Evolutionary conservation across 2,888 invertebrate species (phyloP), one percentile per base, ranked within the genome.

Genomic region (Hirtodrosophila trivittata): DNA sequence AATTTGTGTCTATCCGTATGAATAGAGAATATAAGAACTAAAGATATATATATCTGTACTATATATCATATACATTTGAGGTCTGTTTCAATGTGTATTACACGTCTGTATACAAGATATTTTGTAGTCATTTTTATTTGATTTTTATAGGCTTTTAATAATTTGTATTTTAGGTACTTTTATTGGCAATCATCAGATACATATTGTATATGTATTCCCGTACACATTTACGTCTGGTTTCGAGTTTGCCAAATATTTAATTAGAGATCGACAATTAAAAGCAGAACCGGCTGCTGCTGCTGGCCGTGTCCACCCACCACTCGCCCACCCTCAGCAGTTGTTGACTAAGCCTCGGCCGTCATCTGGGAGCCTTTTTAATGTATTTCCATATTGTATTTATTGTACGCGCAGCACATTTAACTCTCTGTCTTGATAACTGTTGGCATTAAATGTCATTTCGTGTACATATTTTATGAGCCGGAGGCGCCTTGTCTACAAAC

Each of bases 391-490:
- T 39, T 30, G 9, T 35, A 52, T 56, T 32, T 57, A n/a, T n/a
- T n/a, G n/a, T n/a, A n/a, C n/a, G 54, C 55, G 43, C 42, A 32
- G 30, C 33, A 32, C 35, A 59, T 43, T 33, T 38, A 35, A 55
- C 33, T 14, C 38, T 37, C 52, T 21, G 68, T 60, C 74, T 70
- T 84, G 77, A 77, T 67, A 54, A 62, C 64, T 37, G 47, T 26
- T 26, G 57, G 52, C 45, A 62, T 64, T 74, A 56, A 77, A 77
- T 68, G 64, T 18, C 77, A 37, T 52, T 47, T 68, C 69, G 76
- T 69, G 56, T n/a, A n/a, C n/a, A n/a, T 80, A 65, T 83, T 83
- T 77, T 73, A 84, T 84, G 74, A 54, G 56, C 32, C 45, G 59
- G 18, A 43, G 81, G 66, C 77, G 81, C 77, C 66, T 80, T 66